A percentile compares a stretch with the other conserved stretches of the same genome.
Conservation (phyloP, 1,140 invertebrate species). For the Lepidostoma basale region DNA sequence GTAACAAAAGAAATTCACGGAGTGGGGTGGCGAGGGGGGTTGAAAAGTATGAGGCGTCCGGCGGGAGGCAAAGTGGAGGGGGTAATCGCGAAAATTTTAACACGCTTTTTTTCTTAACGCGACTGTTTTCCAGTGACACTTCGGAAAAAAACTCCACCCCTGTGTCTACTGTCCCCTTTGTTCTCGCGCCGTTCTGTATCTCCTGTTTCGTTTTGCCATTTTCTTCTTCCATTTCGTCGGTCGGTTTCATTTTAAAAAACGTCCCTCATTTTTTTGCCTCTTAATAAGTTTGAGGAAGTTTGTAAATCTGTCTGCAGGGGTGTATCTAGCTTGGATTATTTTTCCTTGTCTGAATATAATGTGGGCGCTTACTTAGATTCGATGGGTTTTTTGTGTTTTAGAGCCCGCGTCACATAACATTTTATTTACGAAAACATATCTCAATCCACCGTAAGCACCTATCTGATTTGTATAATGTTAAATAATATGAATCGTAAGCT, state of each 20-base stretch:
- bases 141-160: constrained; percentile 35
- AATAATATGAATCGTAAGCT: too few species aligned
- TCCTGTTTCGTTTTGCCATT: background rate
- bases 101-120: constrained; percentile 40
- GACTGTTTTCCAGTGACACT: constrained; percentile 39
- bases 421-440: too few species aligned
- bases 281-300: constrained; percentile 41
- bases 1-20: background rate
- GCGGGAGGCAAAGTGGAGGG: background rate
- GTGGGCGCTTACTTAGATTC: too few species aligned
- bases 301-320: constrained; percentile 35
- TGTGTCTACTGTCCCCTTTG: background rate
- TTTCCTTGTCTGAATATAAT: too few species aligned
- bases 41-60: background rate
- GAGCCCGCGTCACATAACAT: too few species aligned
- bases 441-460: too few species aligned
- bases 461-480: too few species aligned
- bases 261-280: constrained; percentile 30
- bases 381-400: too few species aligned
- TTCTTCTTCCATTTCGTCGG: background rate
- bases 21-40: too few species aligned
- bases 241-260: constrained; percentile 42
- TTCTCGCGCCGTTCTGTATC: background rate
- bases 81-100: constrained; percentile 43
- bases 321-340: too few species aligned